Evolutionary conservation across 2,888 invertebrate species (phyloP), one percentile per base, ranked within the genome.

Genomic region (Cephus pulcher): DNA sequence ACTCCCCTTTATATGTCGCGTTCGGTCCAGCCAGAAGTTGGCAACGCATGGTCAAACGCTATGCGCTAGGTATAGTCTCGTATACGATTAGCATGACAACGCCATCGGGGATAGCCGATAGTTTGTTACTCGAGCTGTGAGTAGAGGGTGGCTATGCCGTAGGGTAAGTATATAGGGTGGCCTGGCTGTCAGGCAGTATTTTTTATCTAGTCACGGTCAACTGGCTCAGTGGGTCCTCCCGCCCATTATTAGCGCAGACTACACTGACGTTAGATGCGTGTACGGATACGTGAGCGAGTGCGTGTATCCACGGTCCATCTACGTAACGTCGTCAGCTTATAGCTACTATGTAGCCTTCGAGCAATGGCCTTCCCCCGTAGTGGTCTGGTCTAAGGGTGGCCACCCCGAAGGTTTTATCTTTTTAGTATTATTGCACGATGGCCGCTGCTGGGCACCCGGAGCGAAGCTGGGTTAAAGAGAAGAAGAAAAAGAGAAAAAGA

Each of bases 131-230:
- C 77, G 79, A 37, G 79, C 56, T 56, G 56, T 56, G 56, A 74
- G 68, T n/a, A 40, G 75, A 74, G 80, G 77, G 71, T 71, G 78
- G 37, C 34, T 12, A 34, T 73, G 69, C 73, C 33, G 76, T 69
- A 79, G 82, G 81, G 82, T 80, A 82, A 80, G 83, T 77, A 81
- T 76, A 81, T 78, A 80, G 80, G 84, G 84, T 82, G 83, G 82
- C 79, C 78, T 56, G 84, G 76, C 86, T 88, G 87, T 88, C 88
- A 84, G 90, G 89, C 90, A 90, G 89, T 91, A 91, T 91, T 91
- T 91, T 91, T 91, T 91, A 91, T 91, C 91, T 91, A 90, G 91
- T 91, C 91, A 91, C 91, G 91, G 91, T 91, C 91, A 91, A 91
- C 91, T 91, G 90, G 89, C 90, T 90, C 88, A 89, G 87, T 80